These are phyloP conservation scores for Zeuzera pyrina DNA, from an alignment of 2,888 invertebrate species.

Conservation along the genomic window DNA sequence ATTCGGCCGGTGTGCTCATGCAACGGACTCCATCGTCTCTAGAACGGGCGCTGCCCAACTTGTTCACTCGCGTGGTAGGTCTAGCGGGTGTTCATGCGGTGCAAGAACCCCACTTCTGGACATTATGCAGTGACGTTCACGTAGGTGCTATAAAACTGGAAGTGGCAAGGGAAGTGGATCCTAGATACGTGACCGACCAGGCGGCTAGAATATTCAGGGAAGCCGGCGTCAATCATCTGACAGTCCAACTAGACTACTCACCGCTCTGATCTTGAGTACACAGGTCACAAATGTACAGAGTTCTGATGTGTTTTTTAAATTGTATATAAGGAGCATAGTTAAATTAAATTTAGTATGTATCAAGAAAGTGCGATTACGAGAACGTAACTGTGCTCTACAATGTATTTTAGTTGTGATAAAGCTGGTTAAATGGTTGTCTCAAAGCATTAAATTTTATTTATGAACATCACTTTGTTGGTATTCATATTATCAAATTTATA, in stretches of 20 bases:
- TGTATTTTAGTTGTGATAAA: too few relatives aligned
- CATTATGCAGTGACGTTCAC: constrained; percentile 93
- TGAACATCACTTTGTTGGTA: too few relatives aligned
- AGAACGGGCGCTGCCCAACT: constrained; percentile 87
- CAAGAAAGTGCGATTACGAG: background rate
- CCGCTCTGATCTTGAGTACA: constrained; percentile 58
- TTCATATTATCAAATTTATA: too few relatives aligned
- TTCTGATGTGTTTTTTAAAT: constrained; percentile 11
- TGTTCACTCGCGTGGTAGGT: constrained; percentile 91
- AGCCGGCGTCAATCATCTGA: constrained; percentile 91
- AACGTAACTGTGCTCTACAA: too few relatives aligned
- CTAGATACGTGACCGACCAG: constrained; percentile 92
- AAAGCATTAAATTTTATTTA: too few relatives aligned
- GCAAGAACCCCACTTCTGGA: constrained; percentile 99
- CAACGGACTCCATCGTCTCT: constrained; percentile 90
- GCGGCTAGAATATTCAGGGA: constrained; percentile 96
- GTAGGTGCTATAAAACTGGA: constrained; percentile 96
- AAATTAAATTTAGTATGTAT: constrained; percentile 4
- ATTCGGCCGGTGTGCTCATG: constrained; percentile 93
- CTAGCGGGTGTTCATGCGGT: constrained; percentile 96
- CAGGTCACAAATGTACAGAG: constrained; percentile 32
- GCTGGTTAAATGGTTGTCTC: too few relatives aligned
- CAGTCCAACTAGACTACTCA: constrained; percentile 94
- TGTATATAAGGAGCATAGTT: constrained; percentile 22
- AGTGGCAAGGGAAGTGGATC: constrained; percentile 93